Base-by-base conservation (phyloP, 2,113 vertebrate genomes). In the Dinomys branickii region DNA sequence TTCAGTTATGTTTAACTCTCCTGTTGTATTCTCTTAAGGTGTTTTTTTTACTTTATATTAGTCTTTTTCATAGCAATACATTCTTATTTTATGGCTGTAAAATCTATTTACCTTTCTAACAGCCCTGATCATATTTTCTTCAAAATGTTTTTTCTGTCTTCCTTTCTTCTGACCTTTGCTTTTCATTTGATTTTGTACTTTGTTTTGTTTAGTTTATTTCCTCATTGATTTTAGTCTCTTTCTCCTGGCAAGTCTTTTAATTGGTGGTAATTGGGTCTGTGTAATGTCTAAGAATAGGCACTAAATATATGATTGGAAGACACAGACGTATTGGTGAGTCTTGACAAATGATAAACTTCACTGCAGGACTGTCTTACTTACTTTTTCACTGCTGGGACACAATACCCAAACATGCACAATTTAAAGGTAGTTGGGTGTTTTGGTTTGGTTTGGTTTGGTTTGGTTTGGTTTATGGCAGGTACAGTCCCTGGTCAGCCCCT, bases 21-120 rank as follows among this genome's bases (percentile, higher is more conserved):
- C 22, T 38, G 47, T 3, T 59, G 77, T 86, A 82, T 82, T 88
- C 75, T 87, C 41, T n/a, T n/a, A n/a, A 26, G 2, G 8, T 63
- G 2, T 30, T 92, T 94, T 94, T 80, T 30, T 91, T 77, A 67
- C n/a, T 58, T 87, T 63, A 52, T 75, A 35, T 71, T 59, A 63
- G 85, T 86, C 85, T 77, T 93, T 92, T 73, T 87, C 83, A 93
- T 6, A 85, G n/a, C 52, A 67, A 69, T 84, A 83, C 13, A 63
- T 84, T 93, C 73, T 88, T 88, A 56, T 44, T 89, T 94, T 59
- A 88, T 50, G 35, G 20, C 59, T 75, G 19, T 19, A 80, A 96
- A 92, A 84, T 71, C 71, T 61, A 91, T 33, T 24, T 56, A 81
- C 54, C 28, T 93, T 44, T 50, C 61, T 86, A 24, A 85, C 30